Conservation (phyloP, 2,888 invertebrate species). For the Colletes collaris region DNA sequence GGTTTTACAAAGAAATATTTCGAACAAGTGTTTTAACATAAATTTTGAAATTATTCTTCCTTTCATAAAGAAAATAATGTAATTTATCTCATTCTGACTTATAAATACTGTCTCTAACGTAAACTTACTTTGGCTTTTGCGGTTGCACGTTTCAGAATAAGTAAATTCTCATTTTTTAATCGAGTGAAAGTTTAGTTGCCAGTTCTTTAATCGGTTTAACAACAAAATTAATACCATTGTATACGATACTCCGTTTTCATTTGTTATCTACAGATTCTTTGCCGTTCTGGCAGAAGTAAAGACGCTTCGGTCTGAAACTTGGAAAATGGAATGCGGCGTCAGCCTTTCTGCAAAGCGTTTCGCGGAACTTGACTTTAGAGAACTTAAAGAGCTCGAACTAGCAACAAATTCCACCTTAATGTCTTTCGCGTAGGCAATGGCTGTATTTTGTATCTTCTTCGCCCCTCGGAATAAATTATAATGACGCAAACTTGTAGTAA, state of each 20-base stretch:
- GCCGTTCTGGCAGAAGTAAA: slow-evolving; percentile 24
- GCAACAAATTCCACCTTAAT: slow-evolving; percentile 50
- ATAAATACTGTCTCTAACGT: too few species aligned
- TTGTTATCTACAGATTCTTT: slow-evolving; percentile 6
- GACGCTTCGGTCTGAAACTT: slow-evolving; percentile 3
- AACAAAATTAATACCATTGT: slow-evolving; percentile 10
- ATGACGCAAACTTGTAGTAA: background rate
- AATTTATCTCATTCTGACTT: too few species aligned
- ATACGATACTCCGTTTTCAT: background rate
- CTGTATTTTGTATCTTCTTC: slow-evolving; percentile 16
- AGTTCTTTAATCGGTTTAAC: too few species aligned
- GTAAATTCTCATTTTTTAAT: too few species aligned
- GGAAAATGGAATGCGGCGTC: slow-evolving; percentile 32
- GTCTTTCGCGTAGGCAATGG: slow-evolving; percentile 32
- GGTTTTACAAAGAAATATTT: too few species aligned
- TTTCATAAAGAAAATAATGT: too few species aligned
- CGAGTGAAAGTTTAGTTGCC: too few species aligned
- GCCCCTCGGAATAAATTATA: slow-evolving; percentile 11
- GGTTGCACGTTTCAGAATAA: too few species aligned
- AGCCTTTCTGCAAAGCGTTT: slow-evolving; percentile 27
- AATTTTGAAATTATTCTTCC: too few species aligned
- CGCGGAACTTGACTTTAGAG: slow-evolving; percentile 41
- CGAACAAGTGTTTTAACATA: too few species aligned
- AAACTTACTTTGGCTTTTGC: too few species aligned
- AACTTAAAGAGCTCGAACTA: slow-evolving; percentile 33